phyloP scores from a whole-genome alignment of 2,888 invertebrate species.

The Papilio protenor region DNA sequence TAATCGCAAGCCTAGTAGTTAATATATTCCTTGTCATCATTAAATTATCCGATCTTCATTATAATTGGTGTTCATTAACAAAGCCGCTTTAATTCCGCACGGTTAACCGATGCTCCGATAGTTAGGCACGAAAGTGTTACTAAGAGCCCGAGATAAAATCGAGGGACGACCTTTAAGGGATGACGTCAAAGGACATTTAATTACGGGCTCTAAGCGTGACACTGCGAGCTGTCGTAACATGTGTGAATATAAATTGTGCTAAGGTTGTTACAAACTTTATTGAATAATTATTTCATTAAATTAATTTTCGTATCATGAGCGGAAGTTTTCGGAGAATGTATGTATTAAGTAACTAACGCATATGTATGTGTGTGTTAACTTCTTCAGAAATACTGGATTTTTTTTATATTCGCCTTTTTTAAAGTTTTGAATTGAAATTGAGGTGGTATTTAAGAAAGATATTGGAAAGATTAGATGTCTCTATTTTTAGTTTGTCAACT shows the following conservation, averaged over 20 bases:
- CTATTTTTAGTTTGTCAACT: too few species aligned
- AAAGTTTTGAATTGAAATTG: too few species aligned
- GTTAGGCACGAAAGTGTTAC: conserved; percentile 20
- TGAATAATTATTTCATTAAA: conserved; percentile 17
- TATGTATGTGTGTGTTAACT: too few species aligned
- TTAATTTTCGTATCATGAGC: neutral
- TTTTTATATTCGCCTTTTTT: too few species aligned
- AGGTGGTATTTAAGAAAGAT: too few species aligned
- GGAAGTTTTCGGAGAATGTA: neutral
- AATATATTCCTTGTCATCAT: too few species aligned
- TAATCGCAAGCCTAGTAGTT: too few species aligned
- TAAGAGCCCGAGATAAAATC: conserved; percentile 24
- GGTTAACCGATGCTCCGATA: conserved; percentile 2
- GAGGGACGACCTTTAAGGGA: conserved; percentile 26
- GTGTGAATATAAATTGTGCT: conserved; percentile 18
- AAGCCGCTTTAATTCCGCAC: conserved; percentile 14
- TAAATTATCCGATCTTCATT: neutral
- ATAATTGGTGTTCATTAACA: conserved; percentile 28
- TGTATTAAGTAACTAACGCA: neutral
- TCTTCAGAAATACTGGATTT: too few species aligned
- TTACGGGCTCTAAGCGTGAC: conserved; percentile 20
- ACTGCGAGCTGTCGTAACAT: conserved; percentile 11
- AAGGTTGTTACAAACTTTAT: neutral
- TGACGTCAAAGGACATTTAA: conserved; percentile 24
- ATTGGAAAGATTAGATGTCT: too few species aligned